phyloP scores from a whole-genome alignment of 2,888 invertebrate species.

The Agonum fuliginosum region DNA sequence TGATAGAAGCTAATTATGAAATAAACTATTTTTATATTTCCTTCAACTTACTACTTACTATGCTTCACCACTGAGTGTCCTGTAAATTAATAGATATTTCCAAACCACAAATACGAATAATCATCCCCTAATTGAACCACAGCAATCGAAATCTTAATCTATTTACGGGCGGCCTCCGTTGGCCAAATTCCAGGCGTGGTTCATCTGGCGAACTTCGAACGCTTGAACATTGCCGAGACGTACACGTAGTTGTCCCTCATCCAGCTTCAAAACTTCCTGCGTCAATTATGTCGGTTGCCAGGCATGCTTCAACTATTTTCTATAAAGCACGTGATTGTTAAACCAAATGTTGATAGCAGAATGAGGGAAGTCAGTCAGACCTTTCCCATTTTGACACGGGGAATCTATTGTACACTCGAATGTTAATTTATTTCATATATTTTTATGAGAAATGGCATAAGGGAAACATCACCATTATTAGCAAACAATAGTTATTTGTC shows the following conservation, averaged over 20 bases:
- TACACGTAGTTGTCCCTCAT: not conserved
- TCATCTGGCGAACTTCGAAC: not conserved
- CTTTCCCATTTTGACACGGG: not conserved
- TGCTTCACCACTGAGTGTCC: too few species aligned
- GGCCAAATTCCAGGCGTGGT: not conserved
- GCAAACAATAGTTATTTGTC: too few species aligned
- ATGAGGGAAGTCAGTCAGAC: not conserved
- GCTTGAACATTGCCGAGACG: not conserved
- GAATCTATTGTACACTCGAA: not conserved
- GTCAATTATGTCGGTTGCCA: slow-evolving; percentile 28
- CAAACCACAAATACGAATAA: not conserved
- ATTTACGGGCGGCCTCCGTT: not conserved
- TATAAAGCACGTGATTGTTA: slow-evolving; percentile 50
- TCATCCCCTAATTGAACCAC: not conserved
- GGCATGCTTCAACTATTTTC: slow-evolving; percentile 53
- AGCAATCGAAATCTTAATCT: not conserved
- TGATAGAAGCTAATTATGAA: too few species aligned
- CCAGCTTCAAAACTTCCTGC: not conserved
- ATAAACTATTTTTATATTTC: too few species aligned
- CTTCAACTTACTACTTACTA: too few species aligned
- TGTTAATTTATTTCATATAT: too few species aligned
- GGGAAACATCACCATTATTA: too few species aligned
- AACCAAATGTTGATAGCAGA: slow-evolving; percentile 32
- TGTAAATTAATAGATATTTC: too few species aligned
- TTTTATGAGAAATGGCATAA: too few species aligned